Evolutionary conservation across 2,113 vertebrate species (phyloP).

Genomic region (Geococcyx californianus): DNA sequence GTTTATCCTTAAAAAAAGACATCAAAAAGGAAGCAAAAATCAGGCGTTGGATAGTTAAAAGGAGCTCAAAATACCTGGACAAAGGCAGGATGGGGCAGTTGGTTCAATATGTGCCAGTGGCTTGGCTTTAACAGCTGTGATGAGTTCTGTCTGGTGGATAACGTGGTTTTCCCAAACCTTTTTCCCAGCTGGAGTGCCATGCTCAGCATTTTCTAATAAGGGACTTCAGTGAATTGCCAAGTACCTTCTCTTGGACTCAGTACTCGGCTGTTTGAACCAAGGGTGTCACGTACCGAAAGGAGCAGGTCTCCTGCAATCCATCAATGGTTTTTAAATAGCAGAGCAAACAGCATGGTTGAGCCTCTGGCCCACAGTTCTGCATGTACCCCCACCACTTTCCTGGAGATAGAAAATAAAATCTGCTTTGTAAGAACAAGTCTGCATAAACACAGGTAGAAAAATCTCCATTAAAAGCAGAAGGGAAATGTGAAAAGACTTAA

Average conservation of each 20-base stretch:
- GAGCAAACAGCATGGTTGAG: rapidly evolving
- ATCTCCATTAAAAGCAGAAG: neutral
- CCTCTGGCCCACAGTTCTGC: neutral
- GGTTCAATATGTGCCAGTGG: rapidly evolving
- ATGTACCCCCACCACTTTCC: rapidly evolving
- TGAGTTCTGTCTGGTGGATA: rapidly evolving
- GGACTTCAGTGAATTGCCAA: rapidly evolving
- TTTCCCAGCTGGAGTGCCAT: neutral
- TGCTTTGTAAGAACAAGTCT: neutral
- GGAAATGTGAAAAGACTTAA: rapidly evolving
- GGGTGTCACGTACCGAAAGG: rapidly evolving
- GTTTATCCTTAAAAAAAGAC: neutral
- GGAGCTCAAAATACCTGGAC: neutral
- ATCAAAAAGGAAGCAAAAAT: rapidly evolving
- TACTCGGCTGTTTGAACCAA: neutral
- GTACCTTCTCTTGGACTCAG: rapidly evolving
- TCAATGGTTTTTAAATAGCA: rapidly evolving
- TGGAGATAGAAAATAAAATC: rapidly evolving
- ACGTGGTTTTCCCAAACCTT: rapidly evolving
- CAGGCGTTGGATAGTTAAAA: neutral
- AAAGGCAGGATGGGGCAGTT: neutral
- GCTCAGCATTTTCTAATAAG: rapidly evolving
- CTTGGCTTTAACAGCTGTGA: neutral
- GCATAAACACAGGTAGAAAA: rapidly evolving
- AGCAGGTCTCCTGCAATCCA: neutral